Percentiles rank a stretch among this genome's conserved stretches.
Evolutionary conservation across 2,797 vertebrate genomes (phyloP).

Genomic region (Pseudochromis fuscus): DNA sequence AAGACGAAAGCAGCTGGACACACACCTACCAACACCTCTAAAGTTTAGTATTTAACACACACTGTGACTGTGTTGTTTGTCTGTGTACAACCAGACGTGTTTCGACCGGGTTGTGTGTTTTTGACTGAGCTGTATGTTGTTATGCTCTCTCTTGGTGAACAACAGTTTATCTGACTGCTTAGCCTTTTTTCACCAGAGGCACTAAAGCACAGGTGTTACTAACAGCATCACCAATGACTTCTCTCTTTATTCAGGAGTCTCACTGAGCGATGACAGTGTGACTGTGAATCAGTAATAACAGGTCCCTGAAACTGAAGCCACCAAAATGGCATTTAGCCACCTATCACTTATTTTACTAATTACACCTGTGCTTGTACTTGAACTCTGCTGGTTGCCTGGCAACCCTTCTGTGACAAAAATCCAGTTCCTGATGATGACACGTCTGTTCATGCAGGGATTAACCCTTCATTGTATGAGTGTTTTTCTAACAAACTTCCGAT

Average conservation of each 20-base stretch:
- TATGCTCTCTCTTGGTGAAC: slow-evolving; percentile 17
- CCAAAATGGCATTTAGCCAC: slow-evolving; percentile 20
- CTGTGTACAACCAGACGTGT: background rate
- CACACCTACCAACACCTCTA: background rate
- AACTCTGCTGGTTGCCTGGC: slow-evolving; percentile 34
- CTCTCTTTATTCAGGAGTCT: slow-evolving; percentile 13
- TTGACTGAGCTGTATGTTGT: too few species aligned
- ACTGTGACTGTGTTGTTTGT: background rate
- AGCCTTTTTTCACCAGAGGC: background rate
- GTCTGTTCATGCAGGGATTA: slow-evolving; percentile 7
- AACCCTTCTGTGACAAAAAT: slow-evolving; percentile 16
- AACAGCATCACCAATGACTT: slow-evolving; percentile 11
- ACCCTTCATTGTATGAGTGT: background rate
- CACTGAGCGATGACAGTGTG: background rate
- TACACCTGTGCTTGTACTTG: slow-evolving; percentile 24
- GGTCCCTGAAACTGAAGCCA: slow-evolving; percentile 1
- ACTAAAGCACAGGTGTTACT: slow-evolving; percentile 15
- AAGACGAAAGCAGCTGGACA: too few species aligned
- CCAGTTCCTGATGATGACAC: too few species aligned
- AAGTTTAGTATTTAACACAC: background rate
- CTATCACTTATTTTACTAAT: slow-evolving; percentile 21
- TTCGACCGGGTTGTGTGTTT: too few species aligned
- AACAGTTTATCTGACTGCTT: background rate
- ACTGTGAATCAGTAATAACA: slow-evolving; percentile 12
- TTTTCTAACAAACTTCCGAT: too few species aligned